Evolutionary conservation across 2,888 invertebrate genomes (phyloP), one percentile per base, ranked within the genome.

Genomic region (Euzetes globulus): DNA sequence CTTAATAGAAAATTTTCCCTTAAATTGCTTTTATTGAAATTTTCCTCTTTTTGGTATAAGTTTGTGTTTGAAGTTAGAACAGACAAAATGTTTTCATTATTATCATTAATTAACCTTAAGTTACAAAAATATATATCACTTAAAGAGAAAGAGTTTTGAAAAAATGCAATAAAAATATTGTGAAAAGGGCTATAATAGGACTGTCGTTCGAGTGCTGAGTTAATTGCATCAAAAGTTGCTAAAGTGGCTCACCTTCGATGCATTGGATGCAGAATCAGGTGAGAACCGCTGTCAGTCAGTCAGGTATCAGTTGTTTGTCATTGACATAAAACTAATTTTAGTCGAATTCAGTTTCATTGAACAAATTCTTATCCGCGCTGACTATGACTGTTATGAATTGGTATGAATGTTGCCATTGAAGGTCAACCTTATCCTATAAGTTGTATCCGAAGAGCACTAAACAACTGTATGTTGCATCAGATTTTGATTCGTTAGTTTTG

Each of bases 241-340:
- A 68, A 68, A 68, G 68, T 22, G 45, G 68, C 68, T 68, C 41
- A 68, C 68, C 68, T 68, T 68, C 68, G 27, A 60, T 22, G 17
- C 25, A 60, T 22, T 60, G 41, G 68, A 27, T 22, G 37, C 22
- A 22, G 19, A 41, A 41, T 41, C 41, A 68, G 68, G 68, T 68
- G 68, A 37, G 41, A 41, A 68, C 22, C 5, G 68, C 41, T 68
- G n/a, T 41, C 22, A 11, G 22, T 15, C 1, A 41, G 41, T 19
- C 6, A 41, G 41, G 41, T 9, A 17, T 37, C 15, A 41, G 22
- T 60, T 60, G 22, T 68, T 41, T 68, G 68, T 41, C 68, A 68
- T 68, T 68, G 68, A 68, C 68, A 63, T 33, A 63, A 41, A 41
- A 68, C 68, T 68, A 68, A 68, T 22, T 41, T 68, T 68, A 68